Conservation (phyloP, 2,888 invertebrate genomes). For the Oligia strigilis region DNA sequence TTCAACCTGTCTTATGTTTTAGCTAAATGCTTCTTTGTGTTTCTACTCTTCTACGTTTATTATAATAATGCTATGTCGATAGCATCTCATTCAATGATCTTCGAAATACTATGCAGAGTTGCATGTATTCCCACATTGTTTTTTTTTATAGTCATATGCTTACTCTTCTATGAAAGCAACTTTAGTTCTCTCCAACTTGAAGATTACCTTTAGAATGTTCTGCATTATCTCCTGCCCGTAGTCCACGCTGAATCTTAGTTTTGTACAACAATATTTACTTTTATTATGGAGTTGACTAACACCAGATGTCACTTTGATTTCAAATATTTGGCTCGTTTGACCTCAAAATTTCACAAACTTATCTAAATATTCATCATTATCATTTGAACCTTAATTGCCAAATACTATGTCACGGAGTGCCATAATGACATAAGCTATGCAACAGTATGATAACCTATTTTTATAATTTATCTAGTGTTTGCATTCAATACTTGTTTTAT, state of each 20-base stretch:
- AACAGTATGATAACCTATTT: slow-evolving; percentile 69
- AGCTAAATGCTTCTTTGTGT: neutral
- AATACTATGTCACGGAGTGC: slow-evolving; percentile 68
- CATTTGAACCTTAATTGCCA: slow-evolving; percentile 75
- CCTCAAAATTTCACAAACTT: slow-evolving; percentile 32
- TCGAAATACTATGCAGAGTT: neutral
- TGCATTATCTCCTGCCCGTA: neutral
- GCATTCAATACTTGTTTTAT: slow-evolving; percentile 27
- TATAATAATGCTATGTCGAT: too few species aligned
- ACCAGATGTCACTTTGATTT: neutral
- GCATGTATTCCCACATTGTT: rapidly evolving
- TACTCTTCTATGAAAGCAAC: neutral
- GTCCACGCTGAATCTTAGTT: neutral
- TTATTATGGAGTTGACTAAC: neutral
- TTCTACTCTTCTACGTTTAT: neutral
- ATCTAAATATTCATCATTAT: slow-evolving; percentile 65
- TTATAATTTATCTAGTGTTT: slow-evolving; percentile 37
- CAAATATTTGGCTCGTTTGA: neutral
- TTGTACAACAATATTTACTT: neutral
- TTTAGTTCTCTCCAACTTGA: neutral
- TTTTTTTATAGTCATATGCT: slow-evolving; percentile 13
- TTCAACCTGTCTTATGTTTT: neutral
- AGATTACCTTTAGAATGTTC: neutral
- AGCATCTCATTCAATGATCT: neutral
- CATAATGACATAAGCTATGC: slow-evolving; percentile 72